These are phyloP conservation scores for Grammomys surdaster DNA, from an alignment of 2,113 vertebrate genomes.

Conservation along the genomic window DNA sequence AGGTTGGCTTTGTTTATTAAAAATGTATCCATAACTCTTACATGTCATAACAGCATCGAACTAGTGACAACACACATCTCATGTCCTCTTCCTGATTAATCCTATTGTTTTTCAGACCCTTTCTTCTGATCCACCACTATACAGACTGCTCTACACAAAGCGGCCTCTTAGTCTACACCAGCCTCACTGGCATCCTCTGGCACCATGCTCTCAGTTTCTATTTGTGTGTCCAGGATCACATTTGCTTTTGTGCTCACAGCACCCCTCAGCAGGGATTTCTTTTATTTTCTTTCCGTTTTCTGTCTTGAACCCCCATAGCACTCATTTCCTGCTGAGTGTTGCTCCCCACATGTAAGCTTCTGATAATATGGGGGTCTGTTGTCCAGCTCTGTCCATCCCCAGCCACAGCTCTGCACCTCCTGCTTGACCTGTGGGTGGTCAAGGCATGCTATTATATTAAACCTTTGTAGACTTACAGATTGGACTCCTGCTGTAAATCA, in stretches of 20 bases:
- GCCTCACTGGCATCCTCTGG: background rate
- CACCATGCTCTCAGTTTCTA: background rate
- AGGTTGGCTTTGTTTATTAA: slow-evolving; percentile 28
- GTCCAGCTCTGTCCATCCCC: background rate
- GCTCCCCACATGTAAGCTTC: background rate
- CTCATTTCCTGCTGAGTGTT: slow-evolving; percentile 31
- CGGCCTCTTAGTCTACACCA: background rate
- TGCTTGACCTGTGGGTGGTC: slow-evolving; percentile 53
- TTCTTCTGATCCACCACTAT: no score
- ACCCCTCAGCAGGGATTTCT: background rate
- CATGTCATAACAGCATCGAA: background rate
- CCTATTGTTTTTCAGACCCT: background rate
- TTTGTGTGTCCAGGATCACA: background rate
- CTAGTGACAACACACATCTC: background rate
- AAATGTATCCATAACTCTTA: background rate
- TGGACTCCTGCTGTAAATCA: slow-evolving; percentile 81
- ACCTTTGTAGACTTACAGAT: slow-evolving; percentile 81
- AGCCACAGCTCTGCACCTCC: slow-evolving; percentile 24
- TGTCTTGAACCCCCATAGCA: background rate
- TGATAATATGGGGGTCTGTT: background rate
- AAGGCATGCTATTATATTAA: slow-evolving; percentile 49
- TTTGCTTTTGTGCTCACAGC: background rate
- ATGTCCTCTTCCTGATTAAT: background rate
- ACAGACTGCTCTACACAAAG: background rate
- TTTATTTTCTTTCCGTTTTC: background rate